phyloP scores from a whole-genome alignment of 1,140 invertebrate species.

The Drosophila lacertosa region DNA sequence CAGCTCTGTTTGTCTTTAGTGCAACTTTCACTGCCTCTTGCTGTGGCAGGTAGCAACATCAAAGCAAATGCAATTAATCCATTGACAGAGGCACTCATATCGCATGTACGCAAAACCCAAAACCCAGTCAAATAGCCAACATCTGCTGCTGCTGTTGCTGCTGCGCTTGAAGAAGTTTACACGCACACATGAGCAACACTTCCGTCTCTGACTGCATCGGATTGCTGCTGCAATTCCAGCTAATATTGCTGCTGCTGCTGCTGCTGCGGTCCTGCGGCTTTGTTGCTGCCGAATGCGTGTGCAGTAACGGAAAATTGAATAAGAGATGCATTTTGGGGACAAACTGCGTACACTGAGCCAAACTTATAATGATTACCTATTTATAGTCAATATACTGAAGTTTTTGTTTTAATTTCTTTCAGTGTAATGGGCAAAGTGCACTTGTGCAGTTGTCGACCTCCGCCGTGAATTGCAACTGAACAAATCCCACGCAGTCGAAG shows the following conservation, averaged over 20 bases:
- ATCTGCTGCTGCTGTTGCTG: conserved; percentile 48
- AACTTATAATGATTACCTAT: not conserved
- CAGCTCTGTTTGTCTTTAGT: conserved; percentile 29
- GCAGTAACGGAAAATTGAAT: conserved; percentile 36
- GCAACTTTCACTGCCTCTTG: conserved; percentile 28
- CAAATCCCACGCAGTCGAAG: conserved; percentile 7
- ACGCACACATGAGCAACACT: conserved; percentile 54
- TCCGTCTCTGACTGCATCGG: conserved; percentile 54
- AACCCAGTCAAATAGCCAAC: conserved; percentile 24
- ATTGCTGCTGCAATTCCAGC: not conserved
- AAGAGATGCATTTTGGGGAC: conserved; percentile 9
- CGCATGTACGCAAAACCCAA: not conserved
- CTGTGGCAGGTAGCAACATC: conserved; percentile 2
- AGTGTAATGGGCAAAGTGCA: not conserved
- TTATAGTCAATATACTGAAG: too few relatives aligned
- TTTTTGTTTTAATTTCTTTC: not conserved
- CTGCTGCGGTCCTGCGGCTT: conserved; percentile 4
- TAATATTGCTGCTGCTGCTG: conserved; percentile 21
- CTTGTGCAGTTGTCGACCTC: not conserved
- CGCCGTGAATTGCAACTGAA: conserved; percentile 2
- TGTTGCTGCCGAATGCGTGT: not conserved
- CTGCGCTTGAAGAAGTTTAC: conserved; percentile 63
- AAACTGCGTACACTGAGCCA: not conserved
- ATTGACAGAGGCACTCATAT: not conserved
- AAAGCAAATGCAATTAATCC: conserved; percentile 35